Conservation (phyloP, 2,113 vertebrate species). For the Monarcha castaneiventris region DNA sequence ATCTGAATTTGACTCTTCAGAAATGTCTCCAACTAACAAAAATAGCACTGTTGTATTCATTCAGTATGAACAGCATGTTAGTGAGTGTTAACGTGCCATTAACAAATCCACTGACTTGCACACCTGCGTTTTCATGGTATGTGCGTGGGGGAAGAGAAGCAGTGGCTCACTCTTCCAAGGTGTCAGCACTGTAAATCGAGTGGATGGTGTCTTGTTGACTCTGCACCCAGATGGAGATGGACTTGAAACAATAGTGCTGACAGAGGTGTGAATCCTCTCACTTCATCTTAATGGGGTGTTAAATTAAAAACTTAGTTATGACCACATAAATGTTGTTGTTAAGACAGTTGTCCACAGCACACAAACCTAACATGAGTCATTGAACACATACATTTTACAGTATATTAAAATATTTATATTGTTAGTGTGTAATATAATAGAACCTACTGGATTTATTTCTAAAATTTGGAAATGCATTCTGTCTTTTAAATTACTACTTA, state of each 20-base stretch:
- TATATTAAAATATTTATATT: constrained; percentile 64
- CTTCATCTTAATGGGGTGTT: constrained; percentile 50
- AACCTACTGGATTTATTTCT: constrained; percentile 22
- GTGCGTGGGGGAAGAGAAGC: background rate
- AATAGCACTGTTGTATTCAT: background rate
- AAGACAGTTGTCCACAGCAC: background rate
- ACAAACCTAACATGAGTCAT: constrained; percentile 53
- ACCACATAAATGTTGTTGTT: constrained; percentile 45
- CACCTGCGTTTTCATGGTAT: background rate
- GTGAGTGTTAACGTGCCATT: background rate
- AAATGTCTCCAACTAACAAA: background rate
- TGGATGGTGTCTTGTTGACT: background rate
- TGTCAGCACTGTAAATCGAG: background rate
- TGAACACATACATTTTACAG: constrained; percentile 54
- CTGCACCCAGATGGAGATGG: background rate
- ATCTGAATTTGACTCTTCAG: background rate
- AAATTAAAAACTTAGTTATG: constrained; percentile 60
- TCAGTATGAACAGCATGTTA: background rate
- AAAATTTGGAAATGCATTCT: constrained; percentile 41
- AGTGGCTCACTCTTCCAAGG: background rate
- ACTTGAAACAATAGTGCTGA: constrained; percentile 33
- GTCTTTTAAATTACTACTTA: constrained; percentile 47
- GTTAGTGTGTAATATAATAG: constrained; percentile 48
- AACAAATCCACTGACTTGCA: background rate
- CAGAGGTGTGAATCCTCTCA: constrained; percentile 32